A percentile compares a stretch with the other conserved stretches of the same genome.
Evolutionary conservation across 1,140 invertebrate species (phyloP).

Genomic region (Drosophila virilis): DNA sequence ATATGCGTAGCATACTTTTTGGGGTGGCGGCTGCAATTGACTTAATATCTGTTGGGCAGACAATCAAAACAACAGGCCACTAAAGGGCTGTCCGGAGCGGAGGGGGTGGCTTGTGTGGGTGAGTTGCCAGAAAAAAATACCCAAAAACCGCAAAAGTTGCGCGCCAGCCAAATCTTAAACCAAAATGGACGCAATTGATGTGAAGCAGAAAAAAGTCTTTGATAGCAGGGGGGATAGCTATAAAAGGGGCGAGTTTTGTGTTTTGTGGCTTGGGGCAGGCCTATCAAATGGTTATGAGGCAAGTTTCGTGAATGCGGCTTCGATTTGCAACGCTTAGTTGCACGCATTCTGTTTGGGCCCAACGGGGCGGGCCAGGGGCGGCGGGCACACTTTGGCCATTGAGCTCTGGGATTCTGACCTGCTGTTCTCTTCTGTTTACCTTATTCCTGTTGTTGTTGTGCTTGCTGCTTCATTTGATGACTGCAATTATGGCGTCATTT

Average conservation of each 20-base stretch:
- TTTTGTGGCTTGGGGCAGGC: not conserved
- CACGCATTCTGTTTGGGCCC: conserved; percentile 47
- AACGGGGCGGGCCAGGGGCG: not conserved
- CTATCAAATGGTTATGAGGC: conserved; percentile 17
- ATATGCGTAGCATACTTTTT: conserved; percentile 62
- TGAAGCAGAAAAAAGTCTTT: not conserved
- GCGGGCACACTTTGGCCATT: not conserved
- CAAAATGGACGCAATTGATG: conserved; percentile 19
- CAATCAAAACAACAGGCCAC: conserved; percentile 59
- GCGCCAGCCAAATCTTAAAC: conserved; percentile 17
- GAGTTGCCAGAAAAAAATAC: not conserved
- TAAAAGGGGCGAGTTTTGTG: not conserved
- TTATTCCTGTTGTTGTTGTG: conserved; percentile 3
- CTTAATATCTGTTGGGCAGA: conserved; percentile 78
- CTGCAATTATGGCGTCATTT: conserved; percentile 81
- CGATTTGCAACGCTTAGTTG: conserved; percentile 77
- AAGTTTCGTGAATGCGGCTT: conserved; percentile 25
- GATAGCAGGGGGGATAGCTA: not conserved
- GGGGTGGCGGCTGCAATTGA: conserved; percentile 62
- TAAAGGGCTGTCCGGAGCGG: not conserved
- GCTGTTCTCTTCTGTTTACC: conserved; percentile 38
- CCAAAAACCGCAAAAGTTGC: conserved; percentile 39
- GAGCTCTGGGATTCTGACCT: conserved; percentile 28
- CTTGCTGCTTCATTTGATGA: conserved; percentile 65
- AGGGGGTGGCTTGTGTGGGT: not conserved